phyloP scores from a whole-genome alignment of 2,113 vertebrate species.

The Pandion haliaetus region DNA sequence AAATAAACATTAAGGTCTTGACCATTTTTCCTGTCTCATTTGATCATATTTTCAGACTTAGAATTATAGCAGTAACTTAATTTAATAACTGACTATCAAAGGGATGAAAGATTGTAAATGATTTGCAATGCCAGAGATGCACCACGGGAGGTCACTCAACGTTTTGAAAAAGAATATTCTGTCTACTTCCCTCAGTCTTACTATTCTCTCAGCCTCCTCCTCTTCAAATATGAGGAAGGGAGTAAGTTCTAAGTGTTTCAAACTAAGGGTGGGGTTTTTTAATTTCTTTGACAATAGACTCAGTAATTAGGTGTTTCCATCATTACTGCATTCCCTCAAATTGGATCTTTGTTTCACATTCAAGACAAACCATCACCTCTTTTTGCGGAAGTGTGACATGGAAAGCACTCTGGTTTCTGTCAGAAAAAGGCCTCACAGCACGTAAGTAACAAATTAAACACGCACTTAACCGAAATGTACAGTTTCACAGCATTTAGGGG shows the following conservation, averaged over 20 bases:
- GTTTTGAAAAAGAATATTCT: neutral
- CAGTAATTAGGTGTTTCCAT: neutral
- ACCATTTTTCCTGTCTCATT: neutral
- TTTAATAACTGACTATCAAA: neutral
- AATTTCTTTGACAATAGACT: neutral
- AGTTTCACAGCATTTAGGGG: rapidly evolving
- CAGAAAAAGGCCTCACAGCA: neutral
- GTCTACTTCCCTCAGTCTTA: neutral
- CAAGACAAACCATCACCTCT: neutral
- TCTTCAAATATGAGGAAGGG: neutral
- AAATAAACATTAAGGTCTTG: rapidly evolving
- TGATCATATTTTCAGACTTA: neutral
- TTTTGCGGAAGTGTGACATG: rapidly evolving
- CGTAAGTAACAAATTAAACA: neutral
- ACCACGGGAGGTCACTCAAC: neutral
- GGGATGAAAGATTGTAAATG: neutral
- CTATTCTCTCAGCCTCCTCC: neutral
- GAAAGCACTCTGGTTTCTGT: rapidly evolving
- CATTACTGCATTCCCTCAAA: neutral
- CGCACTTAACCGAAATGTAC: rapidly evolving
- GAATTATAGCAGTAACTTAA: neutral
- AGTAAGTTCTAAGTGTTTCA: neutral
- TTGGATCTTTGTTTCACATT: neutral
- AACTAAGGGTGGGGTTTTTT: too few species aligned
- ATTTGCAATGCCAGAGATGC: neutral